phyloP scores from a whole-genome alignment of 2,113 vertebrate species.

The Otus sunia region DNA sequence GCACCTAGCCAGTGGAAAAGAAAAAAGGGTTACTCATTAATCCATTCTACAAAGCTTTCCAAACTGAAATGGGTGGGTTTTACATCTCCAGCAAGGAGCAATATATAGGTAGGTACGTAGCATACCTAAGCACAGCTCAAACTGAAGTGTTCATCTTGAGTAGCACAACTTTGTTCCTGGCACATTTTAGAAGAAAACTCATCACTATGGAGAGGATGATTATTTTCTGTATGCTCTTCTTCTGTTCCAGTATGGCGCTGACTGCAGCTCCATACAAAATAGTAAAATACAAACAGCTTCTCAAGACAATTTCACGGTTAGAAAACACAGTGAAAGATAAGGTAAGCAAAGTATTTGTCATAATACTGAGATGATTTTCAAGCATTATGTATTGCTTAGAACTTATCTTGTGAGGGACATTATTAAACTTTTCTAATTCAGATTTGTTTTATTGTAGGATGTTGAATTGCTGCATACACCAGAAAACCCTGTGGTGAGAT shows the following conservation, averaged over 20 bases:
- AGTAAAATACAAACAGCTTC: slow-evolving; percentile 49
- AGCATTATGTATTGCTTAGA: background rate
- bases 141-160: slow-evolving; percentile 60
- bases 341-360: slow-evolving; percentile 44
- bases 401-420: background rate
- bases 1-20: slow-evolving; percentile 93
- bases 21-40: slow-evolving; percentile 93
- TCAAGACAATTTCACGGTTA: slow-evolving; percentile 32
- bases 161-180: slow-evolving; percentile 55
- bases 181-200: background rate
- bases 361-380: background rate
- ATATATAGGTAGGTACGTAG: slow-evolving; percentile 87
- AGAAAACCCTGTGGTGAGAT: slow-evolving; percentile 71
- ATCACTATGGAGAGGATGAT: slow-evolving; percentile 66
- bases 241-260: slow-evolving; percentile 32
- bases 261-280: background rate
- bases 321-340: slow-evolving; percentile 51
- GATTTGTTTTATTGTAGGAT: slow-evolving; percentile 71
- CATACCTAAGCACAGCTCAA: slow-evolving; percentile 73
- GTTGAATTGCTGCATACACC: slow-evolving; percentile 67
- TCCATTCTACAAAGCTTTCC: slow-evolving; percentile 92
- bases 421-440: slow-evolving; percentile 30
- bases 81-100: slow-evolving; percentile 85
- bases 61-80: slow-evolving; percentile 86
- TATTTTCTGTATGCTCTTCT: slow-evolving; percentile 60